Percentiles rank a stretch among this genome's conserved stretches.
Conservation (phyloP, 2,888 invertebrate genomes). For the Thecocarcelia acutangulata region DNA sequence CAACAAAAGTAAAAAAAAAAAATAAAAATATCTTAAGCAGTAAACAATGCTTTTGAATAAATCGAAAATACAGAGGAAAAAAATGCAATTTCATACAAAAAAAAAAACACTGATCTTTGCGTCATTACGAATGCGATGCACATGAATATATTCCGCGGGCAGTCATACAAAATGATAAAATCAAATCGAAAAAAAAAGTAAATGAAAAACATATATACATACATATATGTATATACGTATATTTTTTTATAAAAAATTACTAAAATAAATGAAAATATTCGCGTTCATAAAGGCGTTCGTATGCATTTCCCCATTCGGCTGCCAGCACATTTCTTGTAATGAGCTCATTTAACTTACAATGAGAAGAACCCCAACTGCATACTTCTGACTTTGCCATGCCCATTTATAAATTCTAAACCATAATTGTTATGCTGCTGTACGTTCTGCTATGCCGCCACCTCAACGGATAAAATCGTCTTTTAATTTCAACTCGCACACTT, state of each 20-base stretch:
- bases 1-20: background rate
- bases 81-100: background rate
- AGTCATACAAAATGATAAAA: constrained; percentile 51
- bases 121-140: constrained; percentile 65
- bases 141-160: constrained; percentile 30
- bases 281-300: constrained; percentile 17
- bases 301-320: constrained; percentile 69
- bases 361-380: constrained; percentile 37
- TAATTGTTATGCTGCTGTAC: background rate
- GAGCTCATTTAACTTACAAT: constrained; percentile 48
- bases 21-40: constrained; percentile 17
- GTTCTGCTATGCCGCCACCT: constrained; percentile 37
- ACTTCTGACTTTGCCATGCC: background rate
- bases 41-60: constrained; percentile 36
- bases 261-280: constrained; percentile 44
- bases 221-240: too few relatives aligned
- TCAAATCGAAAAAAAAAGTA: constrained; percentile 24
- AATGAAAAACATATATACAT: constrained; percentile 6
- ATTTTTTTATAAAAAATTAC: constrained; percentile 6
- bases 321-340: constrained; percentile 63
- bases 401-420: background rate
- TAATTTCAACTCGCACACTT: constrained; percentile 14
- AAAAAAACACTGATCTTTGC: constrained; percentile 47
- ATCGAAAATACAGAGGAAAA: constrained; percentile 1
- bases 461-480: constrained; percentile 37